Conservation (phyloP, 2,113 vertebrate species). For the Scomber japonicus region DNA sequence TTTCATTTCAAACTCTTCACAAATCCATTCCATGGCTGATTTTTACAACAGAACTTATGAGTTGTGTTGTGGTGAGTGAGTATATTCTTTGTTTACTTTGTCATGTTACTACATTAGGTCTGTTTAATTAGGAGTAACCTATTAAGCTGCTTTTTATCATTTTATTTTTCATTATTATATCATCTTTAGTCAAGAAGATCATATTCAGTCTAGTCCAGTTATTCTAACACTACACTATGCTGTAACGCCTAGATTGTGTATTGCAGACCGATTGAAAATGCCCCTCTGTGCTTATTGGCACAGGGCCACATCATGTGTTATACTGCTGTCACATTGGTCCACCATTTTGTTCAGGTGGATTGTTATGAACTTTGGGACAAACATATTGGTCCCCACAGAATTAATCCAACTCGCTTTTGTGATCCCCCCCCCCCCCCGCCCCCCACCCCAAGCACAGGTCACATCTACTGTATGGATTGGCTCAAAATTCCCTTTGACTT, state of each 20-base stretch:
- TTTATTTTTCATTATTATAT: neutral
- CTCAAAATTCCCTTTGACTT: no score
- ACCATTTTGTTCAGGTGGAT: no score
- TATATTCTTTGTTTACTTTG: neutral
- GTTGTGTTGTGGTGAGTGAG: neutral
- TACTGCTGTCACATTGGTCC: no score
- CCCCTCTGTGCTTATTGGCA: slow-evolving; percentile 21
- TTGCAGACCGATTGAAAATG: slow-evolving; percentile 27
- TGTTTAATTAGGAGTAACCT: neutral
- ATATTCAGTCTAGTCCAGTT: neutral
- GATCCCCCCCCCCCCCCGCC: no score
- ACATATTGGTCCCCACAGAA: no score
- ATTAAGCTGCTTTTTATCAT: neutral
- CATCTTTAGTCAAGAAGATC: neutral
- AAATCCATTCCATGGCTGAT: neutral
- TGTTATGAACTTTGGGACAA: no score
- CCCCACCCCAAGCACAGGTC: no score
- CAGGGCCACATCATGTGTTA: no score
- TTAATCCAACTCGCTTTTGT: no score
- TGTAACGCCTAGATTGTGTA: slow-evolving; percentile 1
- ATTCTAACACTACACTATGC: neutral
- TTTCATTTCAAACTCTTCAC: neutral
- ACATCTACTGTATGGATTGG: no score
- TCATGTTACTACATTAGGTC: neutral
- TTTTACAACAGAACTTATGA: slow-evolving; percentile 2